Percentiles rank a stretch among this genome's conserved stretches.
These are phyloP conservation scores for Holotrichia oblita DNA, from an alignment of 1,140 invertebrate genomes.

Conservation along the genomic window DNA sequence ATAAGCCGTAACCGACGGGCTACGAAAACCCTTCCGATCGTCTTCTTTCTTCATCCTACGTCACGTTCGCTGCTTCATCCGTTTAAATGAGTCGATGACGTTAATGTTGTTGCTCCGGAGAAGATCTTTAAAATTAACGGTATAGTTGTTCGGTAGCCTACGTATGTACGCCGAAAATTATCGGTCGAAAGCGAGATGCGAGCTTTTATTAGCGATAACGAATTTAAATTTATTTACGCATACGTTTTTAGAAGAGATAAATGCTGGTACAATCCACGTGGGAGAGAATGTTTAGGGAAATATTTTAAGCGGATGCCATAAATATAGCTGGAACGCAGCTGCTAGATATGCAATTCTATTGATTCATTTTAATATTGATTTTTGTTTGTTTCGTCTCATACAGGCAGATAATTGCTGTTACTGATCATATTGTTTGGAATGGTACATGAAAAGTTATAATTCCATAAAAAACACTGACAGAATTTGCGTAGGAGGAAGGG, in stretches of 20 bases:
- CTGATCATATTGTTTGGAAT: no score
- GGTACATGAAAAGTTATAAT: no score
- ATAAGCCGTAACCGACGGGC: neutral
- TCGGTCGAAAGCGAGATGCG: neutral
- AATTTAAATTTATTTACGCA: neutral
- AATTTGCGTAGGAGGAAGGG: no score
- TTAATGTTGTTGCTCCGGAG: neutral
- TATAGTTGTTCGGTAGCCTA: neutral
- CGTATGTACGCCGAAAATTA: no score
- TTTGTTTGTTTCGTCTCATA: no score
- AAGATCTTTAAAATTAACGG: neutral
- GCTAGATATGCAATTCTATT: no score
- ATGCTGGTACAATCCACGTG: neutral
- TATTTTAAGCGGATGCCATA: neutral
- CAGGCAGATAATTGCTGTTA: no score
- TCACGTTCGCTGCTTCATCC: neutral
- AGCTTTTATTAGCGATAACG: neutral
- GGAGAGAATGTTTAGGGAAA: neutral
- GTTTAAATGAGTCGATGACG: neutral
- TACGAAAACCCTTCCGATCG: neutral
- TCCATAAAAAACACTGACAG: no score
- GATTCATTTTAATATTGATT: no score
- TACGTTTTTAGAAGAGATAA: neutral
- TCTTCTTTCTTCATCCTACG: neutral
- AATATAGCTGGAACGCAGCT: no score